Evolutionary conservation across 1,140 invertebrate species (phyloP).

Genomic region (Caenorhabditis briggsae): DNA sequence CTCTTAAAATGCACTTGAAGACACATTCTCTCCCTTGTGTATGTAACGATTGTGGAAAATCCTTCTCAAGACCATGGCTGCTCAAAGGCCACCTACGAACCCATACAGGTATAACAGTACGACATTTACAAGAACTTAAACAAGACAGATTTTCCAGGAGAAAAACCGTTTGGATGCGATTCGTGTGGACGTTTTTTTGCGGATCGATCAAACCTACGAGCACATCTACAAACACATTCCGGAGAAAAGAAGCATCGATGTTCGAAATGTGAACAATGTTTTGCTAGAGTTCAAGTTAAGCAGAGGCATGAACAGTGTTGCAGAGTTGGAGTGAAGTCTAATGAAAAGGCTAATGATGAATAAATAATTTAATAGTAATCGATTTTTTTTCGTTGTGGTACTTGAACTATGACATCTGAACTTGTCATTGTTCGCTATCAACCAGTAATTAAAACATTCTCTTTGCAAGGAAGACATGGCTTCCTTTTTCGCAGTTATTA

Average conservation of each 20-base stretch:
- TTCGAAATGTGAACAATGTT: constrained; percentile 24
- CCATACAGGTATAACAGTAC: neutral
- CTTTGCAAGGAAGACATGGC: too few relatives aligned
- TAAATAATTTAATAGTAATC: neutral
- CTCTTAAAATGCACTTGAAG: constrained; percentile 41
- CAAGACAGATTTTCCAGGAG: constrained; percentile 83
- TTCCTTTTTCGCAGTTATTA: too few relatives aligned
- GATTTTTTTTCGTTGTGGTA: too few relatives aligned
- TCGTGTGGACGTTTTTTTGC: constrained; percentile 97
- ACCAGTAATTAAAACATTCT: too few relatives aligned
- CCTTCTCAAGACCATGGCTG: constrained; percentile 33
- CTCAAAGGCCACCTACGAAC: constrained; percentile 37
- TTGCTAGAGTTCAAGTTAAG: constrained; percentile 21
- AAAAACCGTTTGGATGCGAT: constrained; percentile 96
- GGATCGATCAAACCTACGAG: constrained; percentile 92
- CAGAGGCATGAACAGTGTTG: constrained; percentile 34
- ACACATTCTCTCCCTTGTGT: constrained; percentile 25
- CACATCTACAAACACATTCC: constrained; percentile 97
- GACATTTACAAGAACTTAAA: neutral
- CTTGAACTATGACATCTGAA: too few relatives aligned
- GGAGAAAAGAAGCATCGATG: constrained; percentile 46
- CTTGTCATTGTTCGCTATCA: too few relatives aligned
- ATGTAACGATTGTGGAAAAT: constrained; percentile 22
- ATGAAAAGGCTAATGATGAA: neutral
- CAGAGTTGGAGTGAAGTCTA: neutral